Percentiles rank a stretch among this genome's conserved stretches.
phyloP scores from a whole-genome alignment of 2,888 invertebrate species.

The Clivina fossor region DNA sequence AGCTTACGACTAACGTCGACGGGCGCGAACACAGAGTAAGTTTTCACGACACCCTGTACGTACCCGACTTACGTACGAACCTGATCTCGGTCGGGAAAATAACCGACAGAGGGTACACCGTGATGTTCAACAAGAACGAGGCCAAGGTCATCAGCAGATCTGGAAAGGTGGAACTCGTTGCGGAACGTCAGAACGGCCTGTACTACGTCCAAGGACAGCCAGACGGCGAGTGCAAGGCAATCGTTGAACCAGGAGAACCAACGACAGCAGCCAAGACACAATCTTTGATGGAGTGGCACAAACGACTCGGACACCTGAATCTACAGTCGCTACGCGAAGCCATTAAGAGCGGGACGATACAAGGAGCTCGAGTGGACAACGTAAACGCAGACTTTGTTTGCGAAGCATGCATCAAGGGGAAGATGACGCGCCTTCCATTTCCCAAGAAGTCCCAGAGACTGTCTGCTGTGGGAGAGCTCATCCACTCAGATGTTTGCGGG shows the following conservation, averaged over 20 bases:
- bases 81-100: slow-evolving; percentile 7
- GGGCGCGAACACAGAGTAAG: background rate
- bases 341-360: background rate
- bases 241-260: background rate
- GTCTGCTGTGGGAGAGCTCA: slow-evolving; percentile 22
- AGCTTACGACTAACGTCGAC: slow-evolving; percentile 18
- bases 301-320: slow-evolving; percentile 12
- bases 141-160: slow-evolving; percentile 11
- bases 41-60: slow-evolving; percentile 14
- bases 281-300: background rate
- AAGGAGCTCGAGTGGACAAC: slow-evolving; percentile 26
- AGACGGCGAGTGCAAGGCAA: background rate
- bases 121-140: slow-evolving; percentile 23
- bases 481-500: slow-evolving; percentile 33
- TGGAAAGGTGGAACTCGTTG: background rate
- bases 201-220: background rate
- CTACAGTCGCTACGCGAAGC: slow-evolving; percentile 1
- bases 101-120: slow-evolving; percentile 11
- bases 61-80: slow-evolving; percentile 13
- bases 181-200: background rate
- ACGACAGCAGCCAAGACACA: background rate
- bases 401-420: slow-evolving; percentile 29
- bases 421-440: slow-evolving; percentile 31
- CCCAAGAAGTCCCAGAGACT: slow-evolving; percentile 20
- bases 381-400: slow-evolving; percentile 19